These are phyloP conservation scores for Machimus rusticus DNA, from an alignment of 2,888 invertebrate species.

Conservation along the genomic window DNA sequence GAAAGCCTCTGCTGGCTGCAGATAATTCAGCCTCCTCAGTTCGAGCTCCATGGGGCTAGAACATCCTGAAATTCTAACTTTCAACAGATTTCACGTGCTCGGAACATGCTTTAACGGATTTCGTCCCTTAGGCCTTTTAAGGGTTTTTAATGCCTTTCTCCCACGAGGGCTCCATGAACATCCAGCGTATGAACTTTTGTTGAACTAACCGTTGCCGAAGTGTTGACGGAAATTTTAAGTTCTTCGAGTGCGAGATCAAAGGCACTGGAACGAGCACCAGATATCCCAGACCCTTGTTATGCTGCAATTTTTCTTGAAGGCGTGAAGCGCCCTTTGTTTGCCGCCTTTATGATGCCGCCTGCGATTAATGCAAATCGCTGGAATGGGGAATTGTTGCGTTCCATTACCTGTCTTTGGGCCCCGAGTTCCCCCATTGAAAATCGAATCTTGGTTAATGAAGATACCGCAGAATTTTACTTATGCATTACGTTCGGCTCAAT, in stretches of 20 bases:
- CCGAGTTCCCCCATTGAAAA: neutral
- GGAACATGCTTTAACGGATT: neutral
- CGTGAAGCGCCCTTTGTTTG: conserved; percentile 7
- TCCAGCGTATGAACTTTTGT: neutral
- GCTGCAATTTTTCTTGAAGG: conserved; percentile 2
- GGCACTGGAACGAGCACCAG: neutral
- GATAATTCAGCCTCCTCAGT: neutral
- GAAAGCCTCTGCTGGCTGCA: neutral
- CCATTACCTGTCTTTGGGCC: neutral
- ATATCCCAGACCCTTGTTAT: neutral
- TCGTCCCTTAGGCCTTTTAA: conserved; percentile 1
- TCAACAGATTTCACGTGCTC: neutral
- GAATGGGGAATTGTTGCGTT: neutral
- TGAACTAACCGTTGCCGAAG: neutral
- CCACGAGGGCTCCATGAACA: neutral
- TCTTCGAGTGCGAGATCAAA: conserved; percentile 10
- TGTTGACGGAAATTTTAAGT: conserved; percentile 24
- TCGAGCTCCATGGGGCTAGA: neutral
- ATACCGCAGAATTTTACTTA: neutral
- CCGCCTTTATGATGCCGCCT: neutral
- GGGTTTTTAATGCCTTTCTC: neutral
- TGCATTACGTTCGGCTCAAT: neutral
- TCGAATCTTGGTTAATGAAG: neutral
- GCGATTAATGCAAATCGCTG: neutral
- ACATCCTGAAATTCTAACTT: neutral